Evolutionary conservation across 2,797 vertebrate species (phyloP), one percentile per base, ranked within the genome.

Genomic region (Enteromius paludinosus): DNA sequence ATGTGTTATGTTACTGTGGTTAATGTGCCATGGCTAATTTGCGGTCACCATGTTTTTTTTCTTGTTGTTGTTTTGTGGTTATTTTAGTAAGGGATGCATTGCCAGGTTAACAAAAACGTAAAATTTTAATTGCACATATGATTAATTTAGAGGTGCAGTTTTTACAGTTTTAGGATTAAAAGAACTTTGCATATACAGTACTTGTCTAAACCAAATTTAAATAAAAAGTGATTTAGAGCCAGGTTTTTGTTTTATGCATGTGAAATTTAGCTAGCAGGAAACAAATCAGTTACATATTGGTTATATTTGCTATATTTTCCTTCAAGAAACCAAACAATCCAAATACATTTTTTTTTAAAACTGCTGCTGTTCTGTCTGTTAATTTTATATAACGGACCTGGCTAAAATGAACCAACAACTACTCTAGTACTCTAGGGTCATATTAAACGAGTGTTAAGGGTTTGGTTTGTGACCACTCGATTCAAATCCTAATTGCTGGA

Each of bases 401-500:
- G 11, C n/a, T 12, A 12, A 25, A 25, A 25, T 59, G 11, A 59
- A 25, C 9, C 54, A 59, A 59, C 10, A 59, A n/a, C n/a, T n/a
- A n/a, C n/a, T n/a, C n/a, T n/a, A n/a, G 69, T 83, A 70, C 25
- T 43, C 38, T 30, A 49, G 54, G 59, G 79, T 79, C 62, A 75
- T 54, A 78, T 76, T 81, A 85, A 79, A 75, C 15, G n/a, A 75
- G 18, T n/a, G 33, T 81, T 76, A 79, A 74, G 56, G 62, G 78
- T 81, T 83, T 64, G 81, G 81, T 81, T 78, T 64, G 52, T 82
- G 69, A 59, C 52, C 52, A 79, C 82, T 52, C 17, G 74, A 84
- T 86, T 82, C 49, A 69, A 87, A 87, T 83, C 86, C 90, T 90
- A 92, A 91, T 90, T 90, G 88, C 90, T 77, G 83, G 84, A 80